Evolutionary conservation across 2,888 invertebrate species (phyloP).

Genomic region (Agonopterix heracliana): DNA sequence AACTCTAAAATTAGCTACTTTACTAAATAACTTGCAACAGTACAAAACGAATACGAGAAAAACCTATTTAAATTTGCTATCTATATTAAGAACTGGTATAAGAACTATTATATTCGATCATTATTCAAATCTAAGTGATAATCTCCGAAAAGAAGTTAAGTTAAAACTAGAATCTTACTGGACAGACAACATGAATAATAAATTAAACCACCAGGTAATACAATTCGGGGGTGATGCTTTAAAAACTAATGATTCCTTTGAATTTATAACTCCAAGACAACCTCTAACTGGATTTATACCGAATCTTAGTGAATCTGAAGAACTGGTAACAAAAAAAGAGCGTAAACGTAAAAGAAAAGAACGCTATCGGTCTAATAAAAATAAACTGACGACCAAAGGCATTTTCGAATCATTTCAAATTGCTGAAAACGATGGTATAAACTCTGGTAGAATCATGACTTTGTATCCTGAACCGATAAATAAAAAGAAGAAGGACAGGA

Average conservation of each 20-base stretch:
- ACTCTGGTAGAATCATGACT: too few relatives aligned
- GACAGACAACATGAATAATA: background rate
- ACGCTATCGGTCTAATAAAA: too few relatives aligned
- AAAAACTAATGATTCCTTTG: too few relatives aligned
- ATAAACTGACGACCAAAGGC: too few relatives aligned
- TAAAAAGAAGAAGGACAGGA: too few relatives aligned
- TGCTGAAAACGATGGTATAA: too few relatives aligned
- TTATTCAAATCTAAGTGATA: slow-evolving; percentile 25
- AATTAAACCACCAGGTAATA: background rate
- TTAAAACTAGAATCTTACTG: slow-evolving; percentile 11
- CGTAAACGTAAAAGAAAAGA: background rate
- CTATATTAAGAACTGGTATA: slow-evolving; percentile 26
- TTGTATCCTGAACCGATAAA: too few relatives aligned
- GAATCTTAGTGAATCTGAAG: background rate
- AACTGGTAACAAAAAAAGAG: background rate
- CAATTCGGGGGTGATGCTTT: background rate
- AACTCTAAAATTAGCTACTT: slow-evolving; percentile 17
- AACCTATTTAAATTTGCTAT: slow-evolving; percentile 19
- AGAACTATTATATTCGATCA: slow-evolving; percentile 35
- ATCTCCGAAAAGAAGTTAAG: slow-evolving; percentile 25
- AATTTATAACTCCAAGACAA: too few relatives aligned
- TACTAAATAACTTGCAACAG: slow-evolving; percentile 26
- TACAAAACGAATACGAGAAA: slow-evolving; percentile 24
- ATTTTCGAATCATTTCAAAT: too few relatives aligned
- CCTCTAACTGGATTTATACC: background rate